Evolutionary conservation across 2,888 invertebrate species (phyloP).

Genomic region (Ennomos fuscantarius): DNA sequence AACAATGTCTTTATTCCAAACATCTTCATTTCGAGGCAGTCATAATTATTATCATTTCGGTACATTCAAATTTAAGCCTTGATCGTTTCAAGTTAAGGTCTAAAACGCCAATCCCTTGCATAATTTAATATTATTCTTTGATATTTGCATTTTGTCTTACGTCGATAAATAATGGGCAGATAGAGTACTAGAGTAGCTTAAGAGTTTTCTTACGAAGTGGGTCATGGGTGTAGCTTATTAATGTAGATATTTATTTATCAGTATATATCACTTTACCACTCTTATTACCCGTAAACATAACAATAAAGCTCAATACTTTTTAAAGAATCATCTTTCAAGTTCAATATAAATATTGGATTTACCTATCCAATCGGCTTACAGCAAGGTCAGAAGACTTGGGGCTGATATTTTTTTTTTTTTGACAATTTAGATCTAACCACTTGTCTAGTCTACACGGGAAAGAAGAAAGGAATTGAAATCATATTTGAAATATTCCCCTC

Average conservation of each 20-base stretch:
- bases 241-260: background rate
- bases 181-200: conserved; percentile 5
- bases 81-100: background rate
- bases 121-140: conserved; percentile 1
- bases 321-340: too few species aligned
- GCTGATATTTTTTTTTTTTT: too few species aligned
- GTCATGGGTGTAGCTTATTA: conserved; percentile 42
- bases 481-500: too few species aligned
- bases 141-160: conserved; percentile 19
- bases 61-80: conserved; percentile 7
- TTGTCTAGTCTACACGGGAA: too few species aligned
- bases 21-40: conserved; percentile 23
- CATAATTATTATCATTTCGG: conserved; percentile 8
- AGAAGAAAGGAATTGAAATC: too few species aligned
- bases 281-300: background rate
- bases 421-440: too few species aligned
- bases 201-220: conserved; percentile 45
- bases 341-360: too few species aligned
- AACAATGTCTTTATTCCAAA: conserved; percentile 26
- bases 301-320: too few species aligned
- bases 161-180: background rate
- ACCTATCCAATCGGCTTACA: too few species aligned
- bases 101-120: background rate
- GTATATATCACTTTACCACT: background rate
- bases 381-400: too few species aligned